Base-by-base conservation (phyloP, 35 echinoderm and acorn worm species). In the Strongylocentrotus purpuratus region DNA sequence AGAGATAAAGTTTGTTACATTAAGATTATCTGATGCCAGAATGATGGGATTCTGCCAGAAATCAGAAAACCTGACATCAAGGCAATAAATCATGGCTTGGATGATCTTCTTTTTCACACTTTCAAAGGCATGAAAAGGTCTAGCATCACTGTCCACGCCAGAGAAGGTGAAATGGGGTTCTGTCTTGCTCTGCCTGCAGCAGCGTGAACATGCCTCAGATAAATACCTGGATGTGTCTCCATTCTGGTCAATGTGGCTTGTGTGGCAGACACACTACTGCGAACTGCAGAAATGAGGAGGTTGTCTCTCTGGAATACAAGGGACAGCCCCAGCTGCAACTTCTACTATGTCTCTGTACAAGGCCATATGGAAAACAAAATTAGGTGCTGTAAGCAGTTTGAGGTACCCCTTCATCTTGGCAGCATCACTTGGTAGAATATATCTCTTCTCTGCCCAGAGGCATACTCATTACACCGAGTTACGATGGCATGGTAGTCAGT, bases 311-410 rank as follows among this genome's bases (percentile, higher is more conserved):
- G 97, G 91, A 95, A 97, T 2, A 45, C 22, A 0, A 95, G 45
- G 25, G 97, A 97, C 1, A 95, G 25, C n/a, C 0, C 95, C 95
- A 31, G 97, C 95, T 58, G 95, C 11, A 7, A 95, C 61, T 22
- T 96, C 95, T 0, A 97, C 91, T 92, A 98, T 85, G 89, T 98
- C 97, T 33, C 78, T 86, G 92, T 98, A 98, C 31, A 92, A 28
- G 11, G 86, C 95, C 91, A 98, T 46, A 52, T 93, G 86, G 1
- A 95, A 11, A 2, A 94, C 33, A 58, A 96, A 98, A 86, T 95
- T 96, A 35, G 18, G 45, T 25, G 94, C 86, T 46, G 85, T 95
- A 8, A 98, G 31, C 8, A 91, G 48, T 85, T 91, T 96, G 1
- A 95, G 33, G 91, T 87, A 96, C 4, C 92, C 94, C 58, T 95